A percentile compares a stretch with the other conserved stretches of the same genome.
These are phyloP conservation scores for Neofelis nebulosa DNA, from an alignment of 2,113 vertebrate species.

Conservation along the genomic window DNA sequence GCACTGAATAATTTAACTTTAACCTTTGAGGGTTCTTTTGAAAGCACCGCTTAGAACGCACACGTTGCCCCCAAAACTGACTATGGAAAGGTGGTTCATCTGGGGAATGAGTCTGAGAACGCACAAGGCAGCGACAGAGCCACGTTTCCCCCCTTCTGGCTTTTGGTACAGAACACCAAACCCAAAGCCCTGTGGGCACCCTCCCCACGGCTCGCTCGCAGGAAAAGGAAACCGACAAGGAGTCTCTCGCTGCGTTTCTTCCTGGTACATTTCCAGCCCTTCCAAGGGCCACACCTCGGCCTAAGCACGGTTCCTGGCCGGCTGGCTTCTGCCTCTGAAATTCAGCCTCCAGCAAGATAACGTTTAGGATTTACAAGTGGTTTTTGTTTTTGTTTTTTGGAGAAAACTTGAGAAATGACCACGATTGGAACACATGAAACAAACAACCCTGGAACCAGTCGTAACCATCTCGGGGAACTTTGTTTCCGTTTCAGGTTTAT, in stretches of 20 bases:
- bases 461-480: slow-evolving; percentile 50
- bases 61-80: slow-evolving; percentile 63
- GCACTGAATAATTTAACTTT: slow-evolving; percentile 54
- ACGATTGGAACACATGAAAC: slow-evolving; percentile 41
- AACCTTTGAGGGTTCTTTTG: slow-evolving; percentile 59
- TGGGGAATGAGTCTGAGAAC: slow-evolving; percentile 61
- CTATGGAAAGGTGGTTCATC: slow-evolving; percentile 61
- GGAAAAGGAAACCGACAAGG: slow-evolving; percentile 22
- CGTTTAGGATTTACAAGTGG: not conserved
- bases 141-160: not conserved
- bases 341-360: not conserved
- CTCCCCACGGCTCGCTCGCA: not conserved
- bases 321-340: slow-evolving; percentile 20
- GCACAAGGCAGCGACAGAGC: slow-evolving; percentile 43
- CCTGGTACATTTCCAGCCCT: slow-evolving; percentile 13
- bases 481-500: slow-evolving; percentile 69
- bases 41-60: slow-evolving; percentile 76
- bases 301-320: not conserved
- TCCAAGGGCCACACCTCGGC: not conserved
- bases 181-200: not conserved
- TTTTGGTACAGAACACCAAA: slow-evolving; percentile 6
- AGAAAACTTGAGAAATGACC: slow-evolving; percentile 54
- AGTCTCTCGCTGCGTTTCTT: not conserved
- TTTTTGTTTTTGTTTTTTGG: not conserved
- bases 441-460: not conserved